Conservation (phyloP, 1,140 invertebrate species). For the Sycophila sp. region DNA sequence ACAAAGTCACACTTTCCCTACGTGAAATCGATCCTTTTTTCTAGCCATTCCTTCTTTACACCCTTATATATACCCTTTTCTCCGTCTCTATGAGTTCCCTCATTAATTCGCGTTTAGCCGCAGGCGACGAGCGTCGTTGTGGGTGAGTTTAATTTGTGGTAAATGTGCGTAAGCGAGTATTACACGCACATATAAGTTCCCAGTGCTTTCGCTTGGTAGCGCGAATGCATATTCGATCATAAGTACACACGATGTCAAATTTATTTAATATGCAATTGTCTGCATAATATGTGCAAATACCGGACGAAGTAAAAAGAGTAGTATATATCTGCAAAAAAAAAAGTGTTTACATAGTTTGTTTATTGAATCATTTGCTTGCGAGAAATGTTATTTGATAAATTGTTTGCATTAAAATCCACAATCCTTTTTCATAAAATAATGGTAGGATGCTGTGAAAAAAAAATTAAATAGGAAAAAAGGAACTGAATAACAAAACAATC, state of each 20-base stretch:
- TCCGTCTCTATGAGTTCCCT: conserved; percentile 57
- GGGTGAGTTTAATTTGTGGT: conserved; percentile 65
- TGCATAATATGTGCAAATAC: background rate
- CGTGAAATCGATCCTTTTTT: background rate
- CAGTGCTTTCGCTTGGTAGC: conserved; percentile 17
- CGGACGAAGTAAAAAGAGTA: background rate
- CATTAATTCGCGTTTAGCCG: conserved; percentile 62
- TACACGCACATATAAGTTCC: background rate
- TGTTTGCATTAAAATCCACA: no score
- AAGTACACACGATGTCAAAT: conserved; percentile 28
- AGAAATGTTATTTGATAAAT: no score
- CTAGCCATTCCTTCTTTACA: no score
- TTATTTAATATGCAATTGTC: background rate
- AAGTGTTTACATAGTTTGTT: no score
- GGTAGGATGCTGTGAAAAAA: no score
- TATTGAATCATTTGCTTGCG: no score
- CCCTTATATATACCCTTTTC: conserved; percentile 21
- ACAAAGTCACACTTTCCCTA: no score
- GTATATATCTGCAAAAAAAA: no score
- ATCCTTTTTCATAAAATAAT: no score
- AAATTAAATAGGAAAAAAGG: no score
- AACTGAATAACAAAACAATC: no score
- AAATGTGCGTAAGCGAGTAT: conserved; percentile 53
- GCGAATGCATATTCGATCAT: conserved; percentile 17
- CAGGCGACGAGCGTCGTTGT: conserved; percentile 47